Percentiles rank a stretch among this genome's conserved stretches.
These are phyloP conservation scores for Chaetodon trifasciatus DNA, from an alignment of 2,797 vertebrate species.

Conservation along the genomic window DNA sequence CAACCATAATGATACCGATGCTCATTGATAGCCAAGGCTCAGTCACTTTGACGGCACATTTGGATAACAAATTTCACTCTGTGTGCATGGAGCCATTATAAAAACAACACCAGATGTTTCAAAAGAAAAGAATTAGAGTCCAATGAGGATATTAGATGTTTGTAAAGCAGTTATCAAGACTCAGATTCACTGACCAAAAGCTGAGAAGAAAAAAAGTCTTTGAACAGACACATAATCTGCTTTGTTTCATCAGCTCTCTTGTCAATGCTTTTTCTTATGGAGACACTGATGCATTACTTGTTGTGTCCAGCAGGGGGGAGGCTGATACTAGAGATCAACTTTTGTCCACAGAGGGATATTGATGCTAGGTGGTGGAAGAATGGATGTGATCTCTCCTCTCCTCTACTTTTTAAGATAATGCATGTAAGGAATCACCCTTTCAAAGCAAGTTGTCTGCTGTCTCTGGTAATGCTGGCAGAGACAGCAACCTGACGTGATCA, in stretches of 20 bases:
- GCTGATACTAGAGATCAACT: conserved; percentile 41
- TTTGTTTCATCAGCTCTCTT: background rate
- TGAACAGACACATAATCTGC: background rate
- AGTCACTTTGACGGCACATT: too few relatives aligned
- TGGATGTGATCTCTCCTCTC: background rate
- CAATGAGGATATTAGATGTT: background rate
- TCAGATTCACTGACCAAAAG: background rate
- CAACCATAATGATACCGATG: background rate
- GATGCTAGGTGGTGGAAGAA: background rate
- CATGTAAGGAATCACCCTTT: background rate
- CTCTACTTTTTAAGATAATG: background rate
- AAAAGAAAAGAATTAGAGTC: background rate
- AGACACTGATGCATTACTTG: conserved; percentile 17
- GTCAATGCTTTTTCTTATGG: background rate
- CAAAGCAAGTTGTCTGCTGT: background rate
- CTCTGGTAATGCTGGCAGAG: background rate
- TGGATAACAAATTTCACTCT: background rate
- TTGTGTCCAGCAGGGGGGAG: conserved; percentile 69
- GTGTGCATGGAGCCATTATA: background rate
- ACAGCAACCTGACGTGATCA: background rate
- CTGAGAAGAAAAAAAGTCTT: background rate
- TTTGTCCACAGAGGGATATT: background rate
- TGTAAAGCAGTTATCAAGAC: background rate
- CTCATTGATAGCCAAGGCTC: too few relatives aligned
- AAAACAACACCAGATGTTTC: background rate